Conservation (phyloP, 2,113 vertebrate species). For the Chaetodon auriga region DNA sequence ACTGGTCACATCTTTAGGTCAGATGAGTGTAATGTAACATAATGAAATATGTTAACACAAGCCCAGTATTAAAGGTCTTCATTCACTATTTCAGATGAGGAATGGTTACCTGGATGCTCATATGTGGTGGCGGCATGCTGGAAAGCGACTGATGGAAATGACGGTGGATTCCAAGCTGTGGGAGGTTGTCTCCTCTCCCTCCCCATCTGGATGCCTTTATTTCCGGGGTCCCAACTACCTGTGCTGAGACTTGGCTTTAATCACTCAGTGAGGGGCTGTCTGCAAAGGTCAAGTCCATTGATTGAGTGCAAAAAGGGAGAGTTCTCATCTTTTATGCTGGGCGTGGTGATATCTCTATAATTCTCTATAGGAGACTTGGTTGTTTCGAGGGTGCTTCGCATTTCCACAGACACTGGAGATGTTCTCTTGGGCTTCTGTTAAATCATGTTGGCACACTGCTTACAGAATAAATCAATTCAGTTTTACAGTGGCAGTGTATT, state of each 20-base stretch:
- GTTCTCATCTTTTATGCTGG: slow-evolving; percentile 79
- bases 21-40: neutral
- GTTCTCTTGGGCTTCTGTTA: slow-evolving; percentile 44
- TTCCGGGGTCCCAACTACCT: slow-evolving; percentile 53
- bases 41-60: slow-evolving; percentile 1
- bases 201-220: slow-evolving; percentile 69
- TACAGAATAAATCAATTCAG: slow-evolving; percentile 47
- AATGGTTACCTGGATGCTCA: slow-evolving; percentile 23
- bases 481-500: neutral
- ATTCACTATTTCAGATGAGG: slow-evolving; percentile 27
- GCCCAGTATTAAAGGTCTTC: neutral
- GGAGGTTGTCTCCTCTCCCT: slow-evolving; percentile 52
- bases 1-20: neutral
- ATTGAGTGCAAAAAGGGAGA: slow-evolving; percentile 76
- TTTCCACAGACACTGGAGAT: slow-evolving; percentile 13
- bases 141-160: slow-evolving; percentile 49
- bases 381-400: slow-evolving; percentile 23
- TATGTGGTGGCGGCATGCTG: slow-evolving; percentile 17
- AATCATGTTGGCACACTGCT: slow-evolving; percentile 47
- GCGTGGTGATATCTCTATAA: slow-evolving; percentile 75
- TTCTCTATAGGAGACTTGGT: slow-evolving; percentile 60
- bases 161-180: slow-evolving; percentile 40
- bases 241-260: slow-evolving; percentile 80
- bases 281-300: slow-evolving; percentile 84
- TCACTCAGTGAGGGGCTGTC: slow-evolving; percentile 82